phyloP scores from a whole-genome alignment of 2,797 vertebrate species.

The Benthosema pterotum region DNA sequence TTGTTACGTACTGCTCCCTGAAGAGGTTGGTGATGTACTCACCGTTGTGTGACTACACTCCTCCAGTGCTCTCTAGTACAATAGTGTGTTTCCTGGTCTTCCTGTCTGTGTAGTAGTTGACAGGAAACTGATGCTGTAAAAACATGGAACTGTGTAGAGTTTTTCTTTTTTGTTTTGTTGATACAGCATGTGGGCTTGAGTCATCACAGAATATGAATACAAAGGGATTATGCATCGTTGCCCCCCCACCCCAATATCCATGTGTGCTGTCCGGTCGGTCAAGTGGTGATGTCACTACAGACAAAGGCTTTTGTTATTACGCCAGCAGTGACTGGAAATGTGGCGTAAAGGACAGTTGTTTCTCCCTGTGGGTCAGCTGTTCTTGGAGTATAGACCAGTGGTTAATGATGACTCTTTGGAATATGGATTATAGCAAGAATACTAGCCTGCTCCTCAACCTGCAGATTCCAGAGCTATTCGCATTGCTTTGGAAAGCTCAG shows the following conservation, averaged over 20 bases:
- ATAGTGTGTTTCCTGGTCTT: constrained; percentile 60
- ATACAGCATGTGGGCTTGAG: constrained; percentile 51
- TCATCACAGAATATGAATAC: constrained; percentile 67
- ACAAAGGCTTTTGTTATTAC: constrained; percentile 32
- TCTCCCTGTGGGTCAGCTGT: constrained; percentile 15
- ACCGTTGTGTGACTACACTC: constrained; percentile 20
- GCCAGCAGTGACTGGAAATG: constrained; percentile 47
- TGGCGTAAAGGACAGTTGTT: constrained; percentile 11
- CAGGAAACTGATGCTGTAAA: constrained; percentile 58
- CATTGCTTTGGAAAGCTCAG: no score
- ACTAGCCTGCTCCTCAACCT: no score
- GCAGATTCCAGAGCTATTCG: no score
- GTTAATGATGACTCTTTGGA: no score
- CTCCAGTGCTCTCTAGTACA: constrained; percentile 38
- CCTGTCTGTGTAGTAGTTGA: constrained; percentile 49
- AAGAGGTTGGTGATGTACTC: constrained; percentile 22
- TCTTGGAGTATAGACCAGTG: neutral
- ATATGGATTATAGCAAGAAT: no score
- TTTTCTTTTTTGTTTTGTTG: constrained; percentile 47
- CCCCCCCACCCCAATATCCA: constrained; percentile 27
- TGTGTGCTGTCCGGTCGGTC: constrained; percentile 29
- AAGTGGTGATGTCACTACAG: constrained; percentile 43
- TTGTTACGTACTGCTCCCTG: constrained; percentile 1
- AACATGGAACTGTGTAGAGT: constrained; percentile 26
- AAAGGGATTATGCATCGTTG: constrained; percentile 43